phyloP scores from a whole-genome alignment of 2,888 invertebrate genomes.

The Agrotis ipsilon region DNA sequence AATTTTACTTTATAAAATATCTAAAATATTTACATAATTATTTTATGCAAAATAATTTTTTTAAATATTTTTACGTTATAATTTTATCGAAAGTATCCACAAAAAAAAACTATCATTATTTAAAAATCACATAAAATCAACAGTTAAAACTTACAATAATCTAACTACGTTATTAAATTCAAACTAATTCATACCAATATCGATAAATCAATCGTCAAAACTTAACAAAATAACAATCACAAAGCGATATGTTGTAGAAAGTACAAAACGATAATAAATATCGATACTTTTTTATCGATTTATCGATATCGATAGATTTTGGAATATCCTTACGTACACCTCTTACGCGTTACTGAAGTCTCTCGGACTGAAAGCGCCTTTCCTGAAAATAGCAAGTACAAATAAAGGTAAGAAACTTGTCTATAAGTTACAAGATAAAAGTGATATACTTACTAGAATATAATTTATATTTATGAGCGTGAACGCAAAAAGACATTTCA shows the following conservation, averaged over 20 bases:
- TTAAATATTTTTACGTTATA: too few relatives aligned
- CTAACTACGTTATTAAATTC: slow-evolving; percentile 48
- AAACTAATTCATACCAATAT: slow-evolving; percentile 35
- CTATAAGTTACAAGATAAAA: background rate
- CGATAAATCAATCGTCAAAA: slow-evolving; percentile 24
- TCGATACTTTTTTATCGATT: slow-evolving; percentile 26
- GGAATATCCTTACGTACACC: slow-evolving; percentile 46
- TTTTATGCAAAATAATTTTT: background rate
- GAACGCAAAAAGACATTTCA: too few relatives aligned
- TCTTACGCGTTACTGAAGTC: slow-evolving; percentile 56
- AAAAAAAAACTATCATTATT: slow-evolving; percentile 38
- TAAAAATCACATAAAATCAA: slow-evolving; percentile 66
- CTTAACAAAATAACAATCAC: slow-evolving; percentile 9
- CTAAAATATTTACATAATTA: background rate
- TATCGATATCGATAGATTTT: slow-evolving; percentile 43
- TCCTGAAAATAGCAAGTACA: slow-evolving; percentile 53
- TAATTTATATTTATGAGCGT: background rate
- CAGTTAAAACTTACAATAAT: slow-evolving; percentile 54
- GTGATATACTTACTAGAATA: background rate
- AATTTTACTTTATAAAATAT: too few relatives aligned
- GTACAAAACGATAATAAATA: slow-evolving; percentile 11
- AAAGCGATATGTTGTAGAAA: slow-evolving; percentile 35
- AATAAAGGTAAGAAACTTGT: slow-evolving; percentile 16
- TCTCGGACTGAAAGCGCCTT: slow-evolving; percentile 55
- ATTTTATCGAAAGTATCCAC: slow-evolving; percentile 44